Base-by-base conservation (phyloP, 2,888 invertebrate species). In the Chrysomela aeneicollis region DNA sequence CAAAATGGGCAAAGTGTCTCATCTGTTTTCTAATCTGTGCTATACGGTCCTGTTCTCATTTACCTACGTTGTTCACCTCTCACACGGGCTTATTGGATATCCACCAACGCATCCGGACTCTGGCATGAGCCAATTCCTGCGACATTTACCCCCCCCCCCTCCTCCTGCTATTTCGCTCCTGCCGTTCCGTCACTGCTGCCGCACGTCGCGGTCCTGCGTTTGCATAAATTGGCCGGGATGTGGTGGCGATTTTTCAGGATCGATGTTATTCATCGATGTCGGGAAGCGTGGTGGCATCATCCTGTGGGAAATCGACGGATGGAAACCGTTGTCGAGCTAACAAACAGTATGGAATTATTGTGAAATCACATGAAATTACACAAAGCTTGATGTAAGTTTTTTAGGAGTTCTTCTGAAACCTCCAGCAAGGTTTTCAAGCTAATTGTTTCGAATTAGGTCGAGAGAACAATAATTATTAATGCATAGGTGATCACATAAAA, bases 21-120 rank as follows among this genome's bases (percentile, higher is more conserved):
- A n/a, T n/a, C n/a, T n/a, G n/a, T n/a, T n/a, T n/a, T 42, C n/a
- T 5, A 42, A 17, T 42, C 2, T n/a, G 5, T 42, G 2, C 42
- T 3, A 6, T 2, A 15, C 70, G 50, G 6, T 49, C 57, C 71
- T 71, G 71, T 17, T 58, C 61, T 69, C 67, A 66, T 67, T 69
- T 81, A 78, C 78, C 76, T 81, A 81, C 81, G 80, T n/a, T n/a
- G n/a, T 81, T 78, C 74, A 77, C 76, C 77, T 77, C 77, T 65
- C 61, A 65, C 80, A 80, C 73, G 75, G 26, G 6, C 26, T 3
- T 26, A 26, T 26, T 26, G 26, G 6, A 6, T 26, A 26, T n/a
- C n/a, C n/a, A n/a, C 26, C 26, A 5, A 26, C 26, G 26, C 26
- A 26, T 26, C 26, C 26, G 26, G 26, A 26, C 26, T 26, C n/a